Conservation (phyloP, 2,797 vertebrate species). For the Caiman crocodilus region DNA sequence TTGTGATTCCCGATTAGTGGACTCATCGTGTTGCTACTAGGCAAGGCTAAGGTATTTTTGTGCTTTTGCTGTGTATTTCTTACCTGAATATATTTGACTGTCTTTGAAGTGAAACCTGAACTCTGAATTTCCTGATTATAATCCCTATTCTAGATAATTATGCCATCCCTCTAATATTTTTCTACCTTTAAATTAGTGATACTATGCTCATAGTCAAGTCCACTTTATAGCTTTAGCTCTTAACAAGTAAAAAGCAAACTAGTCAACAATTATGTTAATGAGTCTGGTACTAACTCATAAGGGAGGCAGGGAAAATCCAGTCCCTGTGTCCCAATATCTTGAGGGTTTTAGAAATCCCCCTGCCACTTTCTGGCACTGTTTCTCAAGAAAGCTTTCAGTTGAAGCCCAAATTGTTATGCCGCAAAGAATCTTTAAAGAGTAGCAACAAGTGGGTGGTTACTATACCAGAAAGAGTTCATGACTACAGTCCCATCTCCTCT, state of each 20-base stretch:
- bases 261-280: not conserved
- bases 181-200: not conserved
- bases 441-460: too few species aligned
- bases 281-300: constrained; percentile 6
- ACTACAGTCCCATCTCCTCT: too few species aligned
- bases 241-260: not conserved
- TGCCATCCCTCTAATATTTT: not conserved
- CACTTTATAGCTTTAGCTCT: not conserved
- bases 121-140: not conserved
- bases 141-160: not conserved
- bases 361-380: not conserved
- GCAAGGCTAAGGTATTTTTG: not conserved
- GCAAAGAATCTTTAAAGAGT: not conserved
- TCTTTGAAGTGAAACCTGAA: not conserved
- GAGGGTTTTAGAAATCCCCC: not conserved
- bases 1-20: not conserved
- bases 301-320: not conserved
- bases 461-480: too few species aligned
- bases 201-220: not conserved
- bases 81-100: not conserved
- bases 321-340: not conserved
- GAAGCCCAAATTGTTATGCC: not conserved
- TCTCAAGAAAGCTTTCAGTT: not conserved
- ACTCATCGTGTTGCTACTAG: too few species aligned
- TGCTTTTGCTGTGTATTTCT: not conserved